phyloP scores from a whole-genome alignment of 2,113 vertebrate species.

The Corythornis vintsioides region DNA sequence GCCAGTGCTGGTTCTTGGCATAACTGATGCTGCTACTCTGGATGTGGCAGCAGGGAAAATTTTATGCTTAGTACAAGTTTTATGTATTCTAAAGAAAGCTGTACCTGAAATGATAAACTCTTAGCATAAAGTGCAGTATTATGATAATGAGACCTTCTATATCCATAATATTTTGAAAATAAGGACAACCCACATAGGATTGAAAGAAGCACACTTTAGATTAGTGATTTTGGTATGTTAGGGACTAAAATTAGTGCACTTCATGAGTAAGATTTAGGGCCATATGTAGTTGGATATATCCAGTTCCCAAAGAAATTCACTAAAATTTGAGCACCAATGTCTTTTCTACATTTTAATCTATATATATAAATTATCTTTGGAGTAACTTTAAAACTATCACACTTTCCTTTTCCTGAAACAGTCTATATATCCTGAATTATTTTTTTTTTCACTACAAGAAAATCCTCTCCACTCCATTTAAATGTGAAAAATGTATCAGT shows the following conservation, averaged over 20 bases:
- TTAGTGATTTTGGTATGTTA: background rate
- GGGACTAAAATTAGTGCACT: background rate
- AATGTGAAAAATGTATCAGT: background rate
- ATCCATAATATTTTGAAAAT: background rate
- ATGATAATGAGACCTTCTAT: background rate
- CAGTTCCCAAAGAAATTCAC: background rate
- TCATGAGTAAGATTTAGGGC: background rate
- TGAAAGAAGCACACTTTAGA: background rate
- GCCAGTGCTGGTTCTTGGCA: background rate
- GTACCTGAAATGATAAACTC: background rate
- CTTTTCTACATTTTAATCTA: background rate
- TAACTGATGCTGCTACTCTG: background rate
- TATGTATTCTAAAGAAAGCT: background rate
- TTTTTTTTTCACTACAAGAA: background rate
- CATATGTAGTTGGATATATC: background rate
- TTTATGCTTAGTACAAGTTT: background rate
- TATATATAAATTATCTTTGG: background rate
- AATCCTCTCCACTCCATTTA: background rate
- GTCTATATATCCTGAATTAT: background rate
- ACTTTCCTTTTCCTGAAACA: background rate
- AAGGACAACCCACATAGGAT: background rate
- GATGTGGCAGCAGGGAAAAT: background rate
- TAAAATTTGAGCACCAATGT: background rate
- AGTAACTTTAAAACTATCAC: background rate
- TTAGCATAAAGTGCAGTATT: background rate